These are phyloP conservation scores for Bothrops jararaca DNA, from an alignment of 2,113 vertebrate species.

Conservation along the genomic window DNA sequence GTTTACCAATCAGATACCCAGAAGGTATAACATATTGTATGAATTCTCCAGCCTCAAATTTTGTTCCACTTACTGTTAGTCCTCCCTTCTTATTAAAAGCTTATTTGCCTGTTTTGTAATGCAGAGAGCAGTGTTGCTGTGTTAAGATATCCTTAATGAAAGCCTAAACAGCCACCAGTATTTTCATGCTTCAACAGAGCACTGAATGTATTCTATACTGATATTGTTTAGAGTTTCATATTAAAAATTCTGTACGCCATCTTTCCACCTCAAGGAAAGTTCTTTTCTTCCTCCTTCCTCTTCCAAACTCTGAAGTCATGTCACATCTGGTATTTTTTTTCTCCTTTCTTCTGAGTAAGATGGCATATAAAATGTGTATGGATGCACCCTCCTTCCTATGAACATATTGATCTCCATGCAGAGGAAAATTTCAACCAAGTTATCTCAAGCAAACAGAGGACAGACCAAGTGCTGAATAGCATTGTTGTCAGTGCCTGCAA, in stretches of 20 bases:
- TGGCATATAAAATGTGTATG: conserved; percentile 65
- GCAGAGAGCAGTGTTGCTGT: conserved; percentile 26
- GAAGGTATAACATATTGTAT: neutral
- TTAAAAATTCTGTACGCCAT: conserved; percentile 56
- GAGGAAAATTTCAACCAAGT: conserved; percentile 38
- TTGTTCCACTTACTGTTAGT: neutral
- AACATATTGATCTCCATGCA: conserved; percentile 35
- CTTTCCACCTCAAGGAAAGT: conserved; percentile 55
- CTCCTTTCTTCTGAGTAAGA: conserved; percentile 64
- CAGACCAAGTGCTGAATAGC: neutral
- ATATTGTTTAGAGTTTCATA: conserved; percentile 53
- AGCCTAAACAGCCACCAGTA: conserved; percentile 25
- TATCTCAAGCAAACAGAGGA: conserved; percentile 16
- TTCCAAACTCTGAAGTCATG: conserved; percentile 51
- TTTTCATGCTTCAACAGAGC: conserved; percentile 45
- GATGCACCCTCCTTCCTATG: conserved; percentile 38
- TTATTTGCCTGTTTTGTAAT: neutral
- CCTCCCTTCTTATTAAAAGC: neutral
- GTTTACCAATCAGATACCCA: neutral
- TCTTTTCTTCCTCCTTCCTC: conserved; percentile 4
- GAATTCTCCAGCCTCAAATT: conserved; percentile 6
- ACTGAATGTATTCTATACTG: conserved; percentile 51
- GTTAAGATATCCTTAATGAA: conserved; percentile 8
- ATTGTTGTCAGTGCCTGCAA: neutral
- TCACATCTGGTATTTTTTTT: conserved; percentile 65